Conservation (phyloP, 2,888 invertebrate genomes). For the Nematopogon swammerdamellus region DNA sequence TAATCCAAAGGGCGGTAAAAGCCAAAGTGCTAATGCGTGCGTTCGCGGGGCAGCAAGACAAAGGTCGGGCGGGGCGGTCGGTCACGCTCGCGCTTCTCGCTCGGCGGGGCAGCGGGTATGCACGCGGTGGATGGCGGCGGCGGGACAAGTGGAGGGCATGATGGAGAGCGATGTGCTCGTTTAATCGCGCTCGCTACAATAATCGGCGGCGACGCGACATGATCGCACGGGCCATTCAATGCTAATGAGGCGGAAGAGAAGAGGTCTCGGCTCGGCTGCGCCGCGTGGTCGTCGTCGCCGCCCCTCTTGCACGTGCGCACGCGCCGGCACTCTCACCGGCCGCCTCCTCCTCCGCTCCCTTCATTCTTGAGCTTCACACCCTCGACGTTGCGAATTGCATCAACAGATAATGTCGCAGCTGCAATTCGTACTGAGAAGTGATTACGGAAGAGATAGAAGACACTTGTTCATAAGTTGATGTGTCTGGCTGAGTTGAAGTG, state of each 20-base stretch:
- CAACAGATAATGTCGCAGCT: too few species aligned
- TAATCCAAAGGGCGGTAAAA: background rate
- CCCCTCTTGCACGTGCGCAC: conserved; percentile 23
- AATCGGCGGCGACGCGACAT: conserved; percentile 33
- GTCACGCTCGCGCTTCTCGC: too few species aligned
- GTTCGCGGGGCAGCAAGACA: background rate
- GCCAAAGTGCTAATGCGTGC: background rate
- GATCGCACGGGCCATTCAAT: conserved; percentile 47
- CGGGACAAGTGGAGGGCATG: conserved; percentile 21
- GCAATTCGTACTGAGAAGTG: too few species aligned
- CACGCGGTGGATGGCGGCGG: too few species aligned
- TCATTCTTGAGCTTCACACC: background rate
- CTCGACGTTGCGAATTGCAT: too few species aligned
- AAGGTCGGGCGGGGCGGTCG: background rate
- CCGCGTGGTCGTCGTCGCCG: background rate
- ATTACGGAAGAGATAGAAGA: too few species aligned
- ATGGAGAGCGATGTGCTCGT: conserved; percentile 34
- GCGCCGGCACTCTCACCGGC: conserved; percentile 9
- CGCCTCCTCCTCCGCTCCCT: conserved; percentile 26
- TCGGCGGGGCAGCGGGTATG: too few species aligned
- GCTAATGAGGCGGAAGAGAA: conserved; percentile 51
- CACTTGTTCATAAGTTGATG: too few species aligned
- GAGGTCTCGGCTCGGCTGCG: conserved; percentile 15
- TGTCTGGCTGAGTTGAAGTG: too few species aligned
- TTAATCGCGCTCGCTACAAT: conserved; percentile 33